These are phyloP conservation scores for Papilio aristodemus DNA, from an alignment of 1,140 invertebrate species.

Conservation along the genomic window DNA sequence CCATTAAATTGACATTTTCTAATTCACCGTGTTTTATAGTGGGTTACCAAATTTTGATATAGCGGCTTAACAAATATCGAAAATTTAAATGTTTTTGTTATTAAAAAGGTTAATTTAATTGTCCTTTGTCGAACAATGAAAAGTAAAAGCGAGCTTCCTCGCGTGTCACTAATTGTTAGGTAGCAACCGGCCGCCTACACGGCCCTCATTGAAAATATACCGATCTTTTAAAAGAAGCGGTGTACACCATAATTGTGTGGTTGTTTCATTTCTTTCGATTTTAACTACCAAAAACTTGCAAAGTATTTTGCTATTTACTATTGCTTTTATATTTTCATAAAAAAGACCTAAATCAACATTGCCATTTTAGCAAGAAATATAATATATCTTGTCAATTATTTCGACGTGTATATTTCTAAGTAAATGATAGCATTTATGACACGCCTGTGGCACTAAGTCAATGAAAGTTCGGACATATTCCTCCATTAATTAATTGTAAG, in stretches of 20 bases:
- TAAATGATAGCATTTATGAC: not conserved
- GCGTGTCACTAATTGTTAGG: not conserved
- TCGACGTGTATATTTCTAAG: not conserved
- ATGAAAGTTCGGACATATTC: too few species aligned
- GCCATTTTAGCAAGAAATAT: too few species aligned
- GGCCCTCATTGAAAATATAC: not conserved
- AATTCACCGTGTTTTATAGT: too few species aligned
- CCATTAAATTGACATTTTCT: too few species aligned
- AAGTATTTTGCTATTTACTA: not conserved
- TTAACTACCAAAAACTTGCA: not conserved
- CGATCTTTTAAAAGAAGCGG: not conserved
- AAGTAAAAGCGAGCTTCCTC: not conserved
- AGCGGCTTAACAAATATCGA: too few species aligned
- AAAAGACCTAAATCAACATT: too few species aligned
- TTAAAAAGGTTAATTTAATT: too few species aligned
- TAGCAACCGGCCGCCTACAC: not conserved
- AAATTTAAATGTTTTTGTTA: too few species aligned
- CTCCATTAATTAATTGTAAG: too few species aligned
- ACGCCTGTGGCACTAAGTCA: too few species aligned
- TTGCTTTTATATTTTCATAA: not conserved
- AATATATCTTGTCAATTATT: not conserved
- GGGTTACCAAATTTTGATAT: too few species aligned
- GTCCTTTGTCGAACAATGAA: not conserved
- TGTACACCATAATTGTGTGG: not conserved
- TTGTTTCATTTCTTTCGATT: not conserved